These are phyloP conservation scores for Cepaea nemoralis DNA, from an alignment of 1,140 invertebrate species.

Conservation along the genomic window DNA sequence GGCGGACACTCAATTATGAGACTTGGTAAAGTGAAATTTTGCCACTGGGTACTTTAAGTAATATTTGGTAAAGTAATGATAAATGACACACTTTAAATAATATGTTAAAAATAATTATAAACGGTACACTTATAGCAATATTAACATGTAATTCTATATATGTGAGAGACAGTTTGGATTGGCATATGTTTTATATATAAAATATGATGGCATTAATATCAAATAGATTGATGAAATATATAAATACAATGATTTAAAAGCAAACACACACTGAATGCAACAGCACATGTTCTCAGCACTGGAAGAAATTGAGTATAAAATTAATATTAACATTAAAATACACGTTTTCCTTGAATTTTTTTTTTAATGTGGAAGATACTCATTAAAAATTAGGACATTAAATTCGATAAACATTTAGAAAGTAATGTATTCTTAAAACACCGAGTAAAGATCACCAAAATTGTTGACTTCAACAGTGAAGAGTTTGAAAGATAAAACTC, in stretches of 20 bases:
- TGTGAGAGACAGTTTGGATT: constrained; percentile 8
- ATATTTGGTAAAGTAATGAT: too few relatives aligned
- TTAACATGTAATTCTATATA: neutral
- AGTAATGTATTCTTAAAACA: too few relatives aligned
- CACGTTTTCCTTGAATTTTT: neutral
- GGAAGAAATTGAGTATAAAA: neutral
- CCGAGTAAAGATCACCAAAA: too few relatives aligned
- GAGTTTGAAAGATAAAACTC: too few relatives aligned
- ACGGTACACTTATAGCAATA: neutral
- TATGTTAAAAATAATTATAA: too few relatives aligned
- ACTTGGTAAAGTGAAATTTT: too few relatives aligned
- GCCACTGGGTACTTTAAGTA: too few relatives aligned
- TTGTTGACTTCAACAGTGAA: too few relatives aligned
- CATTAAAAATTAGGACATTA: too few relatives aligned
- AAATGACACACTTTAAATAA: too few relatives aligned
- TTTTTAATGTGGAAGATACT: neutral
- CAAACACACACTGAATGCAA: neutral
- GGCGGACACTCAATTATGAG: too few relatives aligned
- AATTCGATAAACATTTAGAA: too few relatives aligned
- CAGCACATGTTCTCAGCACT: neutral
- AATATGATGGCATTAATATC: neutral
- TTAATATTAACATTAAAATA: neutral
- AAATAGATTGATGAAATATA: neutral
- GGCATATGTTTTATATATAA: neutral
- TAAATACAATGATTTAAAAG: neutral